phyloP scores from a whole-genome alignment of 64 coral and sea anemone genomes.

The Acropora yongei region DNA sequence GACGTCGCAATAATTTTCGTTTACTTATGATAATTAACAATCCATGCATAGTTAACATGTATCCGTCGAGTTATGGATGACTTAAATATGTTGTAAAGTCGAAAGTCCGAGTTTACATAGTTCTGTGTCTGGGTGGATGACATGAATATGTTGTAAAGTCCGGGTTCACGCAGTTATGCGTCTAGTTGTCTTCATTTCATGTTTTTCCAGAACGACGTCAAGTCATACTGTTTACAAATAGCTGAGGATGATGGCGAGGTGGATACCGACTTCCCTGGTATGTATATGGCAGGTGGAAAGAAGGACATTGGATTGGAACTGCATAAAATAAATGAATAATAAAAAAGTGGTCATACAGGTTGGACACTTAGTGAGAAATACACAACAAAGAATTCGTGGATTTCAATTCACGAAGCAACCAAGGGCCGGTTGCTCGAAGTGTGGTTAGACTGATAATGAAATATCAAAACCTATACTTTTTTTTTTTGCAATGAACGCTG shows the following conservation, averaged over 20 bases:
- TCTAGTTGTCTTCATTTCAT: background rate
- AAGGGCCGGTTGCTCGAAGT: too few species aligned
- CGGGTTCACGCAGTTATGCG: background rate
- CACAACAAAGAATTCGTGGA: background rate
- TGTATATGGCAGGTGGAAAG: too few species aligned
- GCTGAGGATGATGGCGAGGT: constrained; percentile 98
- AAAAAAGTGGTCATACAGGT: background rate
- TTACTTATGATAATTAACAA: background rate
- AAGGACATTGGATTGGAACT: too few species aligned
- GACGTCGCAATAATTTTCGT: background rate
- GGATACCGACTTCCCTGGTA: constrained; percentile 92
- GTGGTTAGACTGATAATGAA: too few species aligned
- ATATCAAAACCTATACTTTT: too few species aligned
- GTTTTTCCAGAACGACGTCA: constrained; percentile 66
- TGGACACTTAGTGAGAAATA: background rate
- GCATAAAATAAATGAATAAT: too few species aligned
- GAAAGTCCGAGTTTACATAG: background rate
- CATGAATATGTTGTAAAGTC: too few species aligned
- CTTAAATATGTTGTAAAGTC: background rate
- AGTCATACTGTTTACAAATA: constrained; percentile 73
- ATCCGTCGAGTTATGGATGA: too few species aligned
- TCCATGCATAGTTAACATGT: too few species aligned
- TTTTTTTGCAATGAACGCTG: too few species aligned
- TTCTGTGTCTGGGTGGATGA: background rate
- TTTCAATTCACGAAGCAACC: background rate